Evolutionary conservation across 2,888 invertebrate species (phyloP).

Genomic region (Cephus pulcher): DNA sequence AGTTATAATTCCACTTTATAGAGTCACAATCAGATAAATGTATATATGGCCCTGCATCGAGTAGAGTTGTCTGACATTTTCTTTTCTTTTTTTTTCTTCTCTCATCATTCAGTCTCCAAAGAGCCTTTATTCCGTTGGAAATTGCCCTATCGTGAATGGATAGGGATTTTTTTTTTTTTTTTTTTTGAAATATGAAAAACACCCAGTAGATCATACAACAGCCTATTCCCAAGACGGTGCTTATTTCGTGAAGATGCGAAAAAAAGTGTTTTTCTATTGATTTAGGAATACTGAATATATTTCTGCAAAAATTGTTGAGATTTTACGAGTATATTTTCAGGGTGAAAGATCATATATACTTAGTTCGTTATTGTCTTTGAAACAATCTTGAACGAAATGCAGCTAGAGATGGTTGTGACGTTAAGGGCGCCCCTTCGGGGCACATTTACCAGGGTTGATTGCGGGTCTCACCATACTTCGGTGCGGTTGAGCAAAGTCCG

Average conservation of each 20-base stretch:
- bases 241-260: neutral
- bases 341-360: neutral
- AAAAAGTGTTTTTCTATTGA: neutral
- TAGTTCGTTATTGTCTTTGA: neutral
- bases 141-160: neutral
- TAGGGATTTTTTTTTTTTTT: neutral
- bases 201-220: neutral
- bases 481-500: conserved; percentile 38
- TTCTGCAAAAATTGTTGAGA: neutral
- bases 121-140: neutral
- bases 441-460: neutral
- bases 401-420: conserved; percentile 33
- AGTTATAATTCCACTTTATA: conserved; percentile 17
- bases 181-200: neutral
- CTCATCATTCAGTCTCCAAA: neutral
- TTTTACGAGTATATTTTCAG: neutral
- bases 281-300: neutral
- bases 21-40: neutral
- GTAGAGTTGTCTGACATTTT: neutral
- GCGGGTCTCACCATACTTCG: neutral
- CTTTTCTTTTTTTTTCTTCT: neutral
- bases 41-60: neutral
- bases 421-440: conserved; percentile 17
- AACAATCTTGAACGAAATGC: conserved; percentile 36
- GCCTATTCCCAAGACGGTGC: neutral